Conservation (phyloP, 2,888 invertebrate species). For the Pseudococcus longispinus region DNA sequence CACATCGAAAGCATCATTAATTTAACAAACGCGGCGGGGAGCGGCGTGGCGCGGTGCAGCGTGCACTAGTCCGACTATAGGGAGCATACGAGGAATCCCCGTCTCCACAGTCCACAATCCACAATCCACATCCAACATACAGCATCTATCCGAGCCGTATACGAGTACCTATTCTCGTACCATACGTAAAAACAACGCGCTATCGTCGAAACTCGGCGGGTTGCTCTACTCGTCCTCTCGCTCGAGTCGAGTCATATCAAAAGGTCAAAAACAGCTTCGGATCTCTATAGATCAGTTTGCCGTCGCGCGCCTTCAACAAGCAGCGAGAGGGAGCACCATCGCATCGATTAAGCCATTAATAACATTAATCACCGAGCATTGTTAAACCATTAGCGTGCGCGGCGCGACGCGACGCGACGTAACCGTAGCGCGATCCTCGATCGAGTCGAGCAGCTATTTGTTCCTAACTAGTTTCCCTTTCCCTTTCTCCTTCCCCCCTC, state of each 20-base stretch:
- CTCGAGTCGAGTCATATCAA: neutral
- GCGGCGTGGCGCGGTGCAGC: neutral
- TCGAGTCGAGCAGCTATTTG: too few relatives aligned
- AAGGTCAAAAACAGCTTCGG: conserved; percentile 31
- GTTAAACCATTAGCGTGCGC: conserved; percentile 46
- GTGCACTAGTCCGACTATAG: neutral
- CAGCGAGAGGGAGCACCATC: neutral
- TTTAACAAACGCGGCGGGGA: neutral
- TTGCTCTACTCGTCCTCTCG: conserved; percentile 1
- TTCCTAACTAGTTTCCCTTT: too few relatives aligned
- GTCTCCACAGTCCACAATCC: neutral
- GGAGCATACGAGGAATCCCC: neutral
- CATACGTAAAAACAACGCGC: conserved; percentile 39
- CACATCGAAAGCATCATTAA: conserved; percentile 45
- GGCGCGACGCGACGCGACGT: neutral
- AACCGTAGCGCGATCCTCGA: neutral
- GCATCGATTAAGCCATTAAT: conserved; percentile 53
- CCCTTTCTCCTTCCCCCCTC: too few relatives aligned
- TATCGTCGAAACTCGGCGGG: conserved; percentile 45
- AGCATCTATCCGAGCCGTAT: neutral
- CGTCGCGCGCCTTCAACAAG: neutral
- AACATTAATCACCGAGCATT: conserved; percentile 51
- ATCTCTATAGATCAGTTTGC: neutral
- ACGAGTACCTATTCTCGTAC: too few relatives aligned
- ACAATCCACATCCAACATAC: neutral